Evolutionary conservation across 2,797 vertebrate genomes (phyloP), one percentile per base, ranked within the genome.

Genomic region (Vipera ursinii): DNA sequence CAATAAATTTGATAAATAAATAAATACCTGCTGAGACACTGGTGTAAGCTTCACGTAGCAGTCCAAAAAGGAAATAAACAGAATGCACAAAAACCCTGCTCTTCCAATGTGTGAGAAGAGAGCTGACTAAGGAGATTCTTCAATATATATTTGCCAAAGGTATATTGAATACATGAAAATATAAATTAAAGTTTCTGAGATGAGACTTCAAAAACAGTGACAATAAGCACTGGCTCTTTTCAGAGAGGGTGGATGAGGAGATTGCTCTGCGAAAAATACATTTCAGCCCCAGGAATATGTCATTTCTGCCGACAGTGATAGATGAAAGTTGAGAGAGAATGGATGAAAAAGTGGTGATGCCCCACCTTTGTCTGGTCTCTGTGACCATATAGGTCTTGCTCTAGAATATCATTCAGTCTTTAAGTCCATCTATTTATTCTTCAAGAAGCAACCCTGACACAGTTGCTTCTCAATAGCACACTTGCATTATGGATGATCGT

Each of bases 381-480:
- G 48, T 56, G 78, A 65, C n/a, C 60, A 89, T 63, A 65, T 48
- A 92, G 88, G 73, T 89, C 57, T 53, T 89, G 28, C 88, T 56
- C 51, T 55, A 38, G 24, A 63, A 56, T 92, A 65, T 89, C 51
- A 86, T 86, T 86, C 73, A 89, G 22, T 63, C 24, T 15, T 89
- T 85, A 63, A 65, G 51, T 90, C 69, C 88, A 92, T 86, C 88
- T 92, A 89, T 86, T 89, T 89, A 48, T 69, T 26, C 15, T 89
- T 65, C 59, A 89, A 51, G 57, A 65, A 65, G 9, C n/a, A 92
- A 56, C 15, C 17, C 38, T 69, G 32, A 85, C 9, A 82, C 24
- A 38, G 44, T 78, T 26, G 51, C 51, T 86, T 86, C 26, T 51
- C 85, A 51, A 55, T 55, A 86, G 85, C 85, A n/a, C 7, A 4